Evolutionary conservation across 1,140 invertebrate genomes (phyloP).

Genomic region (Drosophila carrolli): DNA sequence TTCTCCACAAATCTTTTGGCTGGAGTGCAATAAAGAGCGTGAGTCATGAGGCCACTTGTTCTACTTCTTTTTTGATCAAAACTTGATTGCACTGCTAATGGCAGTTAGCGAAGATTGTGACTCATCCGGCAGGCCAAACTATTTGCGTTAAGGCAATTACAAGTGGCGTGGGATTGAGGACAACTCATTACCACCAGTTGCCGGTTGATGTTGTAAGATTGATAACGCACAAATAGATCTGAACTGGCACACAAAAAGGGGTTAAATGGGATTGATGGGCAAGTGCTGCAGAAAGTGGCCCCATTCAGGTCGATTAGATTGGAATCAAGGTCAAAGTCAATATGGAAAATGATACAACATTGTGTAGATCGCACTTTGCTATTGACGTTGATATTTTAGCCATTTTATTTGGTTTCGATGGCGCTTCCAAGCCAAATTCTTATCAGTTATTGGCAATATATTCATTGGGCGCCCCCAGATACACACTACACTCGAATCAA

Average conservation of each 20-base stretch:
- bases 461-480: neutral
- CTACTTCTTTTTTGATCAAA: conserved; percentile 38
- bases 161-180: conserved; percentile 26
- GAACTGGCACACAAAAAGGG: conserved; percentile 7
- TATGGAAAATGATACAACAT: conserved; percentile 1
- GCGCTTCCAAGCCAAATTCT: neutral
- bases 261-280: conserved; percentile 44
- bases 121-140: conserved; percentile 14
- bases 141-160: conserved; percentile 16
- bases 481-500: conserved; percentile 40
- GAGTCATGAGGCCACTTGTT: conserved; percentile 36
- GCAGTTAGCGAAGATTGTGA: conserved; percentile 20
- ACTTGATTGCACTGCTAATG: conserved; percentile 22
- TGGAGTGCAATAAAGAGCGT: conserved; percentile 4
- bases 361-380: conserved; percentile 5
- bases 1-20: conserved; percentile 24
- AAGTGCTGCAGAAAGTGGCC: conserved; percentile 13
- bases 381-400: conserved; percentile 9
- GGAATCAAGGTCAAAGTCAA: conserved; percentile 36
- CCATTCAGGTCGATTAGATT: conserved; percentile 39
- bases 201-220: conserved; percentile 16
- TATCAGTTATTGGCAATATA: conserved; percentile 16
- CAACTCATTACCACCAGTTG: conserved; percentile 24
- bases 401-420: neutral
- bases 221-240: conserved; percentile 21